These are phyloP conservation scores for Trachops cirrhosus DNA, from an alignment of 2,797 vertebrate species.

Conservation along the genomic window DNA sequence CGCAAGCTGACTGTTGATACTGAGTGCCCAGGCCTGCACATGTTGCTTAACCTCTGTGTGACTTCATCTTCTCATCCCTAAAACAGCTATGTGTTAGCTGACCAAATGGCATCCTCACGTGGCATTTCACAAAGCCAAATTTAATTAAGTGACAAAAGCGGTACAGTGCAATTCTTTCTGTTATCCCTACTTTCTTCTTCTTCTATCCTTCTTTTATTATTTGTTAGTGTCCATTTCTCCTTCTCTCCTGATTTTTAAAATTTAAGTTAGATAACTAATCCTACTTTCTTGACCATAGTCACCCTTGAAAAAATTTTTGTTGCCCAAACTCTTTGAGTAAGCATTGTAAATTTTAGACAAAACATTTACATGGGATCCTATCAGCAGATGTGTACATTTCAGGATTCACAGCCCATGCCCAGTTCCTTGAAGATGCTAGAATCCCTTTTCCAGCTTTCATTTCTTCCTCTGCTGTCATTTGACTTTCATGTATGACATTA, in stretches of 20 bases:
- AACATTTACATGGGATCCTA: background rate
- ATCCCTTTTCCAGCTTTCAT: background rate
- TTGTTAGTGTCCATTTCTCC: background rate
- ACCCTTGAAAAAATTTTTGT: background rate
- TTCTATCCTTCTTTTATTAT: background rate
- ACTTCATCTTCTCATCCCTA: background rate
- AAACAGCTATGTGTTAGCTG: background rate
- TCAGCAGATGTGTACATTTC: background rate
- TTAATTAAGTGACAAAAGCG: background rate
- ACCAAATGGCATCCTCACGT: background rate
- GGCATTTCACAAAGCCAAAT: background rate
- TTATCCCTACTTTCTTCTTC: background rate
- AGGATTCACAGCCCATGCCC: background rate
- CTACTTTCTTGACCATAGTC: background rate
- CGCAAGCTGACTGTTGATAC: background rate
- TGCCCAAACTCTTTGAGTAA: background rate
- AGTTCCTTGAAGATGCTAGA: background rate
- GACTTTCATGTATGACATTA: background rate
- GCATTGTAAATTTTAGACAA: background rate
- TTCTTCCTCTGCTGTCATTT: conserved; percentile 13
- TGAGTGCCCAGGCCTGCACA: background rate
- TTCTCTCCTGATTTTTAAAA: background rate
- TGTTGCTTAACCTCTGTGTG: background rate
- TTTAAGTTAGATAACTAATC: background rate
- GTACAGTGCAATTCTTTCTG: background rate